Conservation (phyloP, 2,888 invertebrate genomes). For the Pammene fasciana region DNA sequence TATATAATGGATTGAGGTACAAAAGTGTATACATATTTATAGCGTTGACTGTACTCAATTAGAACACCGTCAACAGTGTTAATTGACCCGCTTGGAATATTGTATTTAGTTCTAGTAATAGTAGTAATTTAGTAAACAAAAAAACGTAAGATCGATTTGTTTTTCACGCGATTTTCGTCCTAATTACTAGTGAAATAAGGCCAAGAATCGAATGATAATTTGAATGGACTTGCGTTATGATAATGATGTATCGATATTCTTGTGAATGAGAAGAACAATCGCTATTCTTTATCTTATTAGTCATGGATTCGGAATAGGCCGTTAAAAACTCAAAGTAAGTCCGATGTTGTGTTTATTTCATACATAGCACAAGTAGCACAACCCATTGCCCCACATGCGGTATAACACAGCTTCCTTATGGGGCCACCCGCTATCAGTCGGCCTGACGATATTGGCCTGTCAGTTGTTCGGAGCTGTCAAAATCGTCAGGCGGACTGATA, state of each 20-base stretch:
- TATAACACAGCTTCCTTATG: too few species aligned
- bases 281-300: constrained; percentile 9
- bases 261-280: constrained; percentile 18
- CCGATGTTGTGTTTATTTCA: too few species aligned
- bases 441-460: too few species aligned
- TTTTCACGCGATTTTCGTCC: not conserved
- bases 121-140: not conserved
- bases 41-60: constrained; percentile 2
- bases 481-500: too few species aligned
- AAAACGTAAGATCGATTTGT: not conserved
- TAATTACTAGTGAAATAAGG: not conserved
- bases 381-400: too few species aligned
- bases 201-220: not conserved
- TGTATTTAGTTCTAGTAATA: constrained; percentile 17
- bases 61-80: constrained; percentile 8
- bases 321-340: not conserved
- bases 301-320: not conserved
- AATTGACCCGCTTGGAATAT: constrained; percentile 17
- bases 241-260: not conserved
- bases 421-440: too few species aligned
- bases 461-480: too few species aligned
- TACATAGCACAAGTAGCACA: too few species aligned
- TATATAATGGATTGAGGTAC: too few species aligned
- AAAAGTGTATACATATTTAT: not conserved
- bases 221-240: not conserved